Base-by-base conservation (phyloP, 92 coral and sea anemone species). In the Galaxea fascicularis region DNA sequence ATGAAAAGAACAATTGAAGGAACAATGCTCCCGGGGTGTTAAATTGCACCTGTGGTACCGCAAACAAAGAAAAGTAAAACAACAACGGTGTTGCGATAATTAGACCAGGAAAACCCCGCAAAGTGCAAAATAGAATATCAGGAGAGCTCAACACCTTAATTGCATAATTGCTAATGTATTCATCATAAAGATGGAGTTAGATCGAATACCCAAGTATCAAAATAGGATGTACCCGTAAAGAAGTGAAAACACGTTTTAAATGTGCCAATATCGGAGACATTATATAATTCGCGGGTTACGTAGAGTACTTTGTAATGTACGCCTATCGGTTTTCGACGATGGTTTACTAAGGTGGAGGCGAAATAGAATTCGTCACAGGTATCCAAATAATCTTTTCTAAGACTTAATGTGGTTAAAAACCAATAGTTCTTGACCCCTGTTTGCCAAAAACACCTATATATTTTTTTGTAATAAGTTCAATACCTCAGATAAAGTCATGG, bases 51-150 rank as follows among this genome's bases (percentile, higher is more conserved):
- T 18, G 66, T 28, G 63, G 41, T 67, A 53, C 15, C 75, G 22
- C 30, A 67, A 79, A 79, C 84, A 79, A 68, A n/a, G 65, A 25
- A 29, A 66, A 5, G 45, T 22, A 79, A 31, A 67, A 79, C 65
- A 79, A 52, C 52, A 52, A 29, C n/a, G 56, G 31, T 79, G 35
- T 57, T 51, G 4, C 57, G 45, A 63, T 63, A 77, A 77, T 77
- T 47, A 68, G 72, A 45, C 66, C 72, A 78, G 82, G 82, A 49
- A 65, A 78, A 78, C 71, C 82, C 82, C 82, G 82, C 82, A 78
- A 65, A 78, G 70, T 44, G 31, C 58, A 25, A 29, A 64, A 62
- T 46, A 47, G 57, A 44, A 51, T 79, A 51, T 24, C 7, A 24
- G 52, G 20, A 52, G 27, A 15, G 65, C 66, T 21, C 65, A 66